Evolutionary conservation across 2,888 invertebrate species (phyloP).

Genomic region (Platycheirus rosarum): DNA sequence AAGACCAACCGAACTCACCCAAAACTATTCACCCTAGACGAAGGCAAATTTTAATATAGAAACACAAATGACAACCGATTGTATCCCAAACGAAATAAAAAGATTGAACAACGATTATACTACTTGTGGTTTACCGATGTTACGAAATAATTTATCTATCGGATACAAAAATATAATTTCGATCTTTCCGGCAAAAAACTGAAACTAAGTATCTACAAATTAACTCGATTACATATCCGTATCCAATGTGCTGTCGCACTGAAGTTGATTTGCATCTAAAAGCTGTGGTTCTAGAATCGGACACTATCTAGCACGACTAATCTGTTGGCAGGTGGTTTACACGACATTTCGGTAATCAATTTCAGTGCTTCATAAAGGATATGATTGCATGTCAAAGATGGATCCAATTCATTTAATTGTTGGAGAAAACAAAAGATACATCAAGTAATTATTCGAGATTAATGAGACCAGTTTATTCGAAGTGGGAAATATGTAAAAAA

Average conservation of each 20-base stretch:
- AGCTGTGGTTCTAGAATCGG: slow-evolving; percentile 2
- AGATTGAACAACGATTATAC: slow-evolving; percentile 42
- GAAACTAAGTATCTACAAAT: slow-evolving; percentile 16
- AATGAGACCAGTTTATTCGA: slow-evolving; percentile 16
- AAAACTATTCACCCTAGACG: slow-evolving; percentile 22
- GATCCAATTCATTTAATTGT: slow-evolving; percentile 35
- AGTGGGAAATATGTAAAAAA: neutral
- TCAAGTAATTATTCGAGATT: slow-evolving; percentile 34
- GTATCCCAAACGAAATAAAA: slow-evolving; percentile 33
- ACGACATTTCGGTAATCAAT: slow-evolving; percentile 49
- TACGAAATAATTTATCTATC: slow-evolving; percentile 21
- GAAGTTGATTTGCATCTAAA: slow-evolving; percentile 35
- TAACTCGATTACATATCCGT: slow-evolving; percentile 37
- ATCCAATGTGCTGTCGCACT: slow-evolving; percentile 31
- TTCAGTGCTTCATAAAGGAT: slow-evolving; percentile 13
- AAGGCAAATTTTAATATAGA: neutral
- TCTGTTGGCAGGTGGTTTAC: slow-evolving; percentile 12
- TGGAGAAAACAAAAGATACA: slow-evolving; percentile 12
- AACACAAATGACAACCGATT: slow-evolving; percentile 30
- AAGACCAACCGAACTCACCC: slow-evolving; percentile 51
- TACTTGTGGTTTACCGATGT: slow-evolving; percentile 3
- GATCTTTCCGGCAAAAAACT: slow-evolving; percentile 43
- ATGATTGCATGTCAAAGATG: slow-evolving; percentile 55
- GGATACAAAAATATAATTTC: slow-evolving; percentile 21
- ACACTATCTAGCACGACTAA: slow-evolving; percentile 31